Evolutionary conservation across 2,888 invertebrate species (phyloP), one percentile per base, ranked within the genome.

Genomic region (Catocala nupta): DNA sequence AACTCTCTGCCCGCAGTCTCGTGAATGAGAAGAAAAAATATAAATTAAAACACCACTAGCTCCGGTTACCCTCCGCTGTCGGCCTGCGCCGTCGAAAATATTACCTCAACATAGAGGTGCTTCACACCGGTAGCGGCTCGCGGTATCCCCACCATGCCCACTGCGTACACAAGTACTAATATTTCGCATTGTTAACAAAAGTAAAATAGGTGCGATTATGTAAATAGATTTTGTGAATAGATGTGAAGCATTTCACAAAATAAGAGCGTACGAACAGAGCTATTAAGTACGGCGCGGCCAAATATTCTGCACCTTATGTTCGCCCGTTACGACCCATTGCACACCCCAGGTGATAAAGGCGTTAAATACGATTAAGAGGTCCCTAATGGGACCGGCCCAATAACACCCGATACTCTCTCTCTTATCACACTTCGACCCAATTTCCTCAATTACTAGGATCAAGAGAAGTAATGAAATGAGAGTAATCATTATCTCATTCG

Each of bases 381-480:
- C 86, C 87, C 87, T 88, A 90, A 90, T 89, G 89, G 84, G 81
- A 81, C 84, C 86, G 75, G 80, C 84, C 87, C 85, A 87, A 87
- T 88, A 90, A 86, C 86, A 84, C 86, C 89, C 87, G 80, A 87
- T 89, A 87, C 85, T 84, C 84, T 81, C 81, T 86, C 82, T 86
- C 87, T 89, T 90, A 92, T 90, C 90, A 88, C 87, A 86, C 89
- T 90, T 87, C 88, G 89, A 86, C 90, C 91, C 89, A 91, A 92
- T 93, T 93, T 91, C 87, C 91, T 89, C 92, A 93, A 92, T 93
- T 92, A 92, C 91, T 80, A 84, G 91, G 92, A 93, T 93, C 91
- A 91, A 90, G 88, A 88, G 89, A 89, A 89, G 90, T 92, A 93
- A 93, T 93, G 93, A 93, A 93, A 93, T 91, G 91, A 89, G 86